Evolutionary conservation across 2,113 vertebrate genomes (phyloP).

Genomic region (Cardinalis cardinalis): DNA sequence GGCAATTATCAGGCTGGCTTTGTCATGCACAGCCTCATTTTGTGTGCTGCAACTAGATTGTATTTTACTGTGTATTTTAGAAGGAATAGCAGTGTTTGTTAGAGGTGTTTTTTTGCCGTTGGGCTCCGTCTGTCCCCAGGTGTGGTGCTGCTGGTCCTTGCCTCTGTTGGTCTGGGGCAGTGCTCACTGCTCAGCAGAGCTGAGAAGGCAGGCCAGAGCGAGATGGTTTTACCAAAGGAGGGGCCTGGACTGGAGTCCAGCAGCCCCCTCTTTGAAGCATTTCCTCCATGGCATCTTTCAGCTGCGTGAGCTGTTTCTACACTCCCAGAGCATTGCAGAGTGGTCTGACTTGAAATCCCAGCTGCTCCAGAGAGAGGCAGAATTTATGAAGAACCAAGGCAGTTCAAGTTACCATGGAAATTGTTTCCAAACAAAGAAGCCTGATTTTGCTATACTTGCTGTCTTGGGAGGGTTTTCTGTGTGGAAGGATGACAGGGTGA

Average conservation of each 20-base stretch:
- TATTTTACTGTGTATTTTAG: neutral
- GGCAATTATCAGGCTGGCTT: neutral
- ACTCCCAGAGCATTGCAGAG: neutral
- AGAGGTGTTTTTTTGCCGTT: fast-evolving
- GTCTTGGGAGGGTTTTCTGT: neutral
- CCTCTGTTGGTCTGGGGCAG: neutral
- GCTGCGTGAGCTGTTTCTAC: neutral
- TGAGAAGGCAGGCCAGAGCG: neutral
- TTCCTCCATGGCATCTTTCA: neutral
- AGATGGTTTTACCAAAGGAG: neutral
- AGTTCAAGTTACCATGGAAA: neutral
- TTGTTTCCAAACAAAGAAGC: neutral
- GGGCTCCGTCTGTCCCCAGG: fast-evolving
- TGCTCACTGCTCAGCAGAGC: fast-evolving
- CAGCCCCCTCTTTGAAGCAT: neutral
- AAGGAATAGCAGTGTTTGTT: neutral
- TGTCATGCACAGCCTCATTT: neutral
- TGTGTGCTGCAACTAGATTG: neutral
- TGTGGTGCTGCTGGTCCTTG: neutral
- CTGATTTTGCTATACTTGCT: neutral
- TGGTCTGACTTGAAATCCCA: neutral
- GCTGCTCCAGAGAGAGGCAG: neutral
- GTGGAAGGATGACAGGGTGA: neutral
- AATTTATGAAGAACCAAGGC: neutral
- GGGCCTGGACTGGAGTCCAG: neutral